Conservation (phyloP, 2,113 vertebrate species). For the Tichodroma muraria region DNA sequence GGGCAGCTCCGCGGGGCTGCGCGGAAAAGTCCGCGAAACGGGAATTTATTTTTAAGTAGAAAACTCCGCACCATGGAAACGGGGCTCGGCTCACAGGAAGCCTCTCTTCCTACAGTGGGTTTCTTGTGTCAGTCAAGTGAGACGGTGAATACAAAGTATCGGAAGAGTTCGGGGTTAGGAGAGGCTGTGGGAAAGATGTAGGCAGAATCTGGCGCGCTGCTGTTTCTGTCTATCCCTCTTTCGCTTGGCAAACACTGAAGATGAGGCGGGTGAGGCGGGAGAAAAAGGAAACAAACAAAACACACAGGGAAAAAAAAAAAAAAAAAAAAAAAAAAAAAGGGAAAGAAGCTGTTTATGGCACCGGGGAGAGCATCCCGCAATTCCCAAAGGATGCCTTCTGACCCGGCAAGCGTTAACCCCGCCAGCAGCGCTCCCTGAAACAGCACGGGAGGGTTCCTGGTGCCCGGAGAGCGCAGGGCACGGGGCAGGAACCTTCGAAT, state of each 20-base stretch:
- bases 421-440: not conserved
- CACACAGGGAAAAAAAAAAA: no score
- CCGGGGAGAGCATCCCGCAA: not conserved
- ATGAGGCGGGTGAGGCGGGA: not conserved
- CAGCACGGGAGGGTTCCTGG: not conserved
- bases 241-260: not conserved
- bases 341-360: not conserved
- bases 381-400: not conserved
- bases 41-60: constrained; percentile 1
- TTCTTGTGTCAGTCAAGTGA: constrained; percentile 61
- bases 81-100: constrained; percentile 30
- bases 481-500: not conserved
- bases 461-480: not conserved
- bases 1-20: not conserved
- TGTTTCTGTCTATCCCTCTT: not conserved
- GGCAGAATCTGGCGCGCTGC: not conserved
- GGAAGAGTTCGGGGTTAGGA: constrained; percentile 19
- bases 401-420: not conserved
- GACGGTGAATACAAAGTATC: constrained; percentile 60
- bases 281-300: not conserved
- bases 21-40: not conserved
- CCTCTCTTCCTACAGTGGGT: constrained; percentile 32
- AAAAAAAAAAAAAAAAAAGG: no score
- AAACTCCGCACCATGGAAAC: constrained; percentile 65
- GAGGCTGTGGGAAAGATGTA: not conserved